These are phyloP conservation scores for Xylocopa sonorina DNA, from an alignment of 1,140 invertebrate genomes.

Conservation along the genomic window DNA sequence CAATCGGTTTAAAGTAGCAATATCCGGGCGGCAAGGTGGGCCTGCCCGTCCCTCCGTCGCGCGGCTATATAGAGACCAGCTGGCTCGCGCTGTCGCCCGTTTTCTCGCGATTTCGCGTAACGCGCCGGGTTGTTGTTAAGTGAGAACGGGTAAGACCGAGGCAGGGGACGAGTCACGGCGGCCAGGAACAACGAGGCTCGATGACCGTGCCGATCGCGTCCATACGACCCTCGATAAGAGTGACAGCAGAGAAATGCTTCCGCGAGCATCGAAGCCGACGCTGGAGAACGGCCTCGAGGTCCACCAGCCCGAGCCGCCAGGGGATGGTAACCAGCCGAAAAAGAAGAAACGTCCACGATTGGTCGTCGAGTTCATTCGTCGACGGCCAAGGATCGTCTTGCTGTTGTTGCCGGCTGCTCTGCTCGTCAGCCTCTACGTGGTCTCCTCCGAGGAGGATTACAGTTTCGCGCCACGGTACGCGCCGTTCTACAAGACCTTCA, in stretches of 20 bases:
- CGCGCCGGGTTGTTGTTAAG: too few relatives aligned
- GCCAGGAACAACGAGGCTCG: not conserved
- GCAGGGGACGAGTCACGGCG: not conserved
- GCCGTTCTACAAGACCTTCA: slow-evolving; percentile 58
- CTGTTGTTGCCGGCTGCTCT: slow-evolving; percentile 73
- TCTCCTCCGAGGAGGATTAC: slow-evolving; percentile 62
- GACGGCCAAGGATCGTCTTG: slow-evolving; percentile 67
- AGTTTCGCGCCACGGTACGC: slow-evolving; percentile 68
- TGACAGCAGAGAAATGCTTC: not conserved
- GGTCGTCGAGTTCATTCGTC: slow-evolving; percentile 68
- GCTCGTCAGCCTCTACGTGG: slow-evolving; percentile 71
- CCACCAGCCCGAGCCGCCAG: not conserved
- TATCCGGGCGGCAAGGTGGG: too few relatives aligned
- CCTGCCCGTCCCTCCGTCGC: not conserved
- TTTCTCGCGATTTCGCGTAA: too few relatives aligned
- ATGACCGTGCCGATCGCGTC: slow-evolving; percentile 19
- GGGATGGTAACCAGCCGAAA: slow-evolving; percentile 39
- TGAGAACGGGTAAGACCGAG: too few relatives aligned
- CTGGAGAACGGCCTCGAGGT: too few relatives aligned
- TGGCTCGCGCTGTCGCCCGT: too few relatives aligned
- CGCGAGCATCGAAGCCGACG: not conserved
- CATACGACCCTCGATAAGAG: too few relatives aligned
- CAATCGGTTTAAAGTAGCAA: too few relatives aligned
- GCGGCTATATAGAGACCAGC: too few relatives aligned
- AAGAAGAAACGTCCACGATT: slow-evolving; percentile 57